A percentile compares a stretch with the other conserved stretches of the same genome.
These are phyloP conservation scores for Styela plicata DNA, from an alignment of 23 tunicate genomes.

Conservation along the genomic window DNA sequence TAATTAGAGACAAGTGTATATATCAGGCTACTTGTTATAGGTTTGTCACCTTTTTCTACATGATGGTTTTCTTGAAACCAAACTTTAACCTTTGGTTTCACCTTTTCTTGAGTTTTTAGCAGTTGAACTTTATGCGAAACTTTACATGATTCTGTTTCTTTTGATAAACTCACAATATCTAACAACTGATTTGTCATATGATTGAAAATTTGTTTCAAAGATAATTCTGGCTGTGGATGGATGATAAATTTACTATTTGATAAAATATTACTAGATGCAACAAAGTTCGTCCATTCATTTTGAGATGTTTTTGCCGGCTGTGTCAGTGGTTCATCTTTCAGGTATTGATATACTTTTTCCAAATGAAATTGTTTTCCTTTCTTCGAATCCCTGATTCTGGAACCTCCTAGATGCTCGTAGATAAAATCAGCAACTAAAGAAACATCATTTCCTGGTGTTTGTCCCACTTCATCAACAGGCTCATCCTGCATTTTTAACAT, in stretches of 20 bases:
- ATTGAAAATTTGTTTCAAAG: slow-evolving; percentile 45
- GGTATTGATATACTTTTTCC: slow-evolving; percentile 76
- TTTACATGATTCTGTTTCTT: neutral
- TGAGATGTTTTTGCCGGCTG: slow-evolving; percentile 18
- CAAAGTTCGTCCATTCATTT: slow-evolving; percentile 60
- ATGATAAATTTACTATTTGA: slow-evolving; percentile 42
- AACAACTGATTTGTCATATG: slow-evolving; percentile 10
- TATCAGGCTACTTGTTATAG: neutral
- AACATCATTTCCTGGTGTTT: slow-evolving; percentile 46
- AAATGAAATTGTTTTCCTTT: slow-evolving; percentile 73
- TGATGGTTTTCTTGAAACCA: neutral
- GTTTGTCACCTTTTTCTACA: neutral
- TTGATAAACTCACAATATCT: neutral
- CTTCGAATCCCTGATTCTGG: slow-evolving; percentile 35
- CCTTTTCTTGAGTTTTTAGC: neutral
- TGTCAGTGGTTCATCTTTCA: slow-evolving; percentile 41
- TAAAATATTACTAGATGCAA: slow-evolving; percentile 33
- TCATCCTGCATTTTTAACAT: slow-evolving; percentile 29
- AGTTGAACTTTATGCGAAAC: neutral
- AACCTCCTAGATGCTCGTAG: slow-evolving; percentile 46
- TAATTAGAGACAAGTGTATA: neutral
- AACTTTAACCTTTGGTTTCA: neutral
- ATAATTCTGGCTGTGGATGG: slow-evolving; percentile 41
- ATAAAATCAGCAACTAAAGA: slow-evolving; percentile 78
- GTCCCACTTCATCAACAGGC: slow-evolving; percentile 14